These are phyloP conservation scores for Danio rerio DNA, from an alignment of 2,113 vertebrate genomes.

Conservation along the genomic window GRCz12tu NC_133178.1:27142501-27143000, in stretches of 20 bases:
- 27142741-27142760: neutral
- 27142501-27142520: no score
- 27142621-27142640: no score
- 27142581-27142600: no score
- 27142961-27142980: slow-evolving; percentile 24
- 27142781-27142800: neutral
- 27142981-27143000: slow-evolving; percentile 39
- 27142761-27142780: neutral
- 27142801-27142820: neutral
- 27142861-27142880: slow-evolving; percentile 25
- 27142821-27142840: no score
- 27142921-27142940: slow-evolving; percentile 31
- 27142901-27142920: slow-evolving; percentile 40
- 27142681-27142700: no score
- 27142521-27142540: no score
- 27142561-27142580: no score
- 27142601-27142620: no score
- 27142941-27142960: slow-evolving; percentile 31
- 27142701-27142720: no score
- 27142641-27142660: no score
- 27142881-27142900: slow-evolving; percentile 38
- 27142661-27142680: no score
- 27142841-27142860: slow-evolving; percentile 12
- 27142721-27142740: slow-evolving; percentile 2
- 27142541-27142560: no score